A percentile compares a stretch with the other conserved stretches of the same genome.
Conservation (phyloP, 2,888 invertebrate genomes). For the Lamellibrachia columna region DNA sequence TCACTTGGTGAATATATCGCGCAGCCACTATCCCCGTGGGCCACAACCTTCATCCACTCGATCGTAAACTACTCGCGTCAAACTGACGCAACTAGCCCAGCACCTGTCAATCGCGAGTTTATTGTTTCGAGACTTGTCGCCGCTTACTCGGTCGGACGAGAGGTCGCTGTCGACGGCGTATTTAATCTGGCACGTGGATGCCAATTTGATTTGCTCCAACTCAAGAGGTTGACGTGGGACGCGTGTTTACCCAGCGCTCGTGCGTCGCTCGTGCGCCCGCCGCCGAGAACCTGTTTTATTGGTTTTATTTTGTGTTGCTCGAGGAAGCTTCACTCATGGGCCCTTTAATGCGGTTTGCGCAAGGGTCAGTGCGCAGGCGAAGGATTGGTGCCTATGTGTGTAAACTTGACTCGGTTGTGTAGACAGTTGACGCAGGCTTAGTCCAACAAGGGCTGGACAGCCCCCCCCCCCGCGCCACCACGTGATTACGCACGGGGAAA, state of each 20-base stretch:
- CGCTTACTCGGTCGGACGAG: neutral
- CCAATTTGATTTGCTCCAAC: conserved; percentile 16
- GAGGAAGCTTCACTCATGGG: neutral
- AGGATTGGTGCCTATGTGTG: neutral
- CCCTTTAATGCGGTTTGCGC: neutral
- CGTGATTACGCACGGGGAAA: neutral
- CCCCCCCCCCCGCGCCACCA: neutral
- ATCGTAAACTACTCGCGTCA: neutral
- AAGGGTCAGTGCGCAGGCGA: neutral
- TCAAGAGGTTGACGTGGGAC: neutral
- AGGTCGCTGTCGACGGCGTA: neutral
- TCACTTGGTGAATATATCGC: neutral
- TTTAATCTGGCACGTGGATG: neutral
- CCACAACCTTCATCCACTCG: neutral
- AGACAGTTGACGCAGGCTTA: neutral
- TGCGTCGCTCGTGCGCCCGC: neutral
- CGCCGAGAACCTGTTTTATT: neutral
- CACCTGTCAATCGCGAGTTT: neutral
- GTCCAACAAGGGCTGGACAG: neutral
- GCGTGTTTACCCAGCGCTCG: neutral
- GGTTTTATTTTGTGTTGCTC: neutral
- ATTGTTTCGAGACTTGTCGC: neutral
- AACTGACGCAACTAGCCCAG: neutral
- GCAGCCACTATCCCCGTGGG: neutral
- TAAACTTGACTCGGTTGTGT: neutral